Evolutionary conservation across 2,797 vertebrate species (phyloP), one percentile per base, ranked within the genome.

Genomic region (Macropodus opercularis): DNA sequence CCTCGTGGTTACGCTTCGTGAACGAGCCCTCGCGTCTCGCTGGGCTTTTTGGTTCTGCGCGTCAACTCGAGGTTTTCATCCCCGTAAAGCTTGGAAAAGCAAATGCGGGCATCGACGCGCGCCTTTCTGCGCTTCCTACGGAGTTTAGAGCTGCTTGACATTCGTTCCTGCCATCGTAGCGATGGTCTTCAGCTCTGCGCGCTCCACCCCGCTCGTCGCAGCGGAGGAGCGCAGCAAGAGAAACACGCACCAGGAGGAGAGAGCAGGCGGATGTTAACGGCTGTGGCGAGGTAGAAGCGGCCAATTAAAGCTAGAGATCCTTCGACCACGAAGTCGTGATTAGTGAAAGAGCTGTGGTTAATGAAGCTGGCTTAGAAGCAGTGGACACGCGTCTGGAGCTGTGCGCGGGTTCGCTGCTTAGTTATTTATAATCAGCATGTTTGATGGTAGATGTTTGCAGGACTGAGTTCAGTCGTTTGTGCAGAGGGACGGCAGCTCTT

Each of bases 141-240:
- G 29, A 77, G 27, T 79, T 54, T 24, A 38, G 57, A 69, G 55
- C 61, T 56, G 17, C 17, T 44, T 27, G 26, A 19, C 40, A 35
- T 53, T 43, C 54, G 15, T 52, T 48, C 21, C 68, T 51, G 38
- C 41, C 71, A 72, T 65, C 75, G 60, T 18, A 13, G 59, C 52
- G 72, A 71, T 78, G 72, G 43, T 74, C 46, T 60, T 49, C 34
- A 62, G 64, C 64, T 23, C 7, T 63, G 77, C 59, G 79, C 85
- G 78, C 80, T 68, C 71, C 84, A 61, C 80, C 79, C 67, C 79
- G 68, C 79, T 71, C 27, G 70, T 57, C 8, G 50, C 72, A 77
- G 55, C 70, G 29, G 32, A 69, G 67, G 41, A 55, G 72, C 63
- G 72, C 72, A 38, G 80, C 80, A 73, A 51, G 51, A 60, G 51